Percentiles rank a stretch among this genome's conserved stretches.
Evolutionary conservation across 2,797 vertebrate species (phyloP).

Genomic region (Echeneis naucrates): DNA sequence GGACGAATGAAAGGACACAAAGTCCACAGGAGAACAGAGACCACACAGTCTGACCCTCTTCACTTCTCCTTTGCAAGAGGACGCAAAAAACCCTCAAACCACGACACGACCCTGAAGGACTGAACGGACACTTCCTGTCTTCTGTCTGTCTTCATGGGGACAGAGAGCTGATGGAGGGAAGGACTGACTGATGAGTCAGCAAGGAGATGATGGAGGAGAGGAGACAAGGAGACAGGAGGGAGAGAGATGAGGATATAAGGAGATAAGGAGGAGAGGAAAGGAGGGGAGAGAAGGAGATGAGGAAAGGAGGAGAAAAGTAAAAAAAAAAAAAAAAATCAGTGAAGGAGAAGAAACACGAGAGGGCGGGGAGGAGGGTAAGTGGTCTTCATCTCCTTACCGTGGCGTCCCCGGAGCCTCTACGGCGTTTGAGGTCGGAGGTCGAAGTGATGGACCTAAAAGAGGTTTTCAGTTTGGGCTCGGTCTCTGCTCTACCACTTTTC

Average conservation of each 20-base stretch:
- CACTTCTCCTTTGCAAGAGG: constrained; percentile 73
- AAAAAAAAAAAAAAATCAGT: too few relatives aligned
- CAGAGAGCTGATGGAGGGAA: constrained; percentile 32
- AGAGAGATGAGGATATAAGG: not conserved
- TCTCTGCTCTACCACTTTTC: constrained; percentile 99
- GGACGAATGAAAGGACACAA: constrained; percentile 16
- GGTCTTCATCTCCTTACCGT: constrained; percentile 97
- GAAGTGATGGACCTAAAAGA: constrained; percentile 99
- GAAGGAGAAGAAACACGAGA: not conserved
- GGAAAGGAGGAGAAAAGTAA: constrained; percentile 23
- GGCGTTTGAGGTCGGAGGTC: constrained; percentile 99
- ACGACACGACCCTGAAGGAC: not conserved
- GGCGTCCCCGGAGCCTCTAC: constrained; percentile 99
- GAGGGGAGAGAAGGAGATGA: not conserved
- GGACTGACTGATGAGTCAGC: constrained; percentile 48
- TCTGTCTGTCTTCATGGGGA: constrained; percentile 37
- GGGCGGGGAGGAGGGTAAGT: too few relatives aligned
- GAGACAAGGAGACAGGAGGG: not conserved
- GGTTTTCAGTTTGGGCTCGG: constrained; percentile 99
- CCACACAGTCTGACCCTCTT: constrained; percentile 71
- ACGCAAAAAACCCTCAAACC: constrained; percentile 14
- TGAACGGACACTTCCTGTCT: not conserved
- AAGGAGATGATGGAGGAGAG: constrained; percentile 35
- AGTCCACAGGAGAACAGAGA: constrained; percentile 43
- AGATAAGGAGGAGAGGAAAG: not conserved